Evolutionary conservation across 1,140 invertebrate species (phyloP).

Genomic region (Macrostomum lignano): DNA sequence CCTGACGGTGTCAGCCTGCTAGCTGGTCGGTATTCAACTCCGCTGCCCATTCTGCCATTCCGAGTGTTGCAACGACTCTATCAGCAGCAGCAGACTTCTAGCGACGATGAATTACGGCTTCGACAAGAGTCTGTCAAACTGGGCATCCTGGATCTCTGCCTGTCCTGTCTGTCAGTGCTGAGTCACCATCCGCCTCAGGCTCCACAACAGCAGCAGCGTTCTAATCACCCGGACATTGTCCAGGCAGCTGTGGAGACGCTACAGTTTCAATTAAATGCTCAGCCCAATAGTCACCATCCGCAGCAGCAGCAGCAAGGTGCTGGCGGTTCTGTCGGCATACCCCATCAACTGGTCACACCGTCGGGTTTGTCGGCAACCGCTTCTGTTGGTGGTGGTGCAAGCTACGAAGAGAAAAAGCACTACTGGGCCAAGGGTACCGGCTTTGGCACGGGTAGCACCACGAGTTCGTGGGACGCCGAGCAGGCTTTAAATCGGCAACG

Average conservation of each 20-base stretch:
- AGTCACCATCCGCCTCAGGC: conserved; percentile 41
- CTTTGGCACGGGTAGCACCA: conserved; percentile 71
- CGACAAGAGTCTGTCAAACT: conserved; percentile 48
- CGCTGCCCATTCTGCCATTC: conserved; percentile 56
- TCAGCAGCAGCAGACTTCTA: conserved; percentile 44
- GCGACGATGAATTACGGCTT: conserved; percentile 46
- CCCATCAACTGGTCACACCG: too few species aligned
- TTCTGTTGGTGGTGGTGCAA: conserved; percentile 1
- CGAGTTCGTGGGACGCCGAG: conserved; percentile 78
- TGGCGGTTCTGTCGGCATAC: too few species aligned
- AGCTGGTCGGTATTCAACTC: not conserved
- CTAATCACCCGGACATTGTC: not conserved
- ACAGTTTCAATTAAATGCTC: conserved; percentile 4
- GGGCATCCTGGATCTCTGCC: conserved; percentile 48
- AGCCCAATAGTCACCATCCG: conserved; percentile 8
- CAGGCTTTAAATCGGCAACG: conserved; percentile 56
- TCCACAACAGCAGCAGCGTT: conserved; percentile 1
- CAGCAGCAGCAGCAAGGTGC: conserved; percentile 1
- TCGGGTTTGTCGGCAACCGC: not conserved
- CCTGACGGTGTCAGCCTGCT: conserved; percentile 37
- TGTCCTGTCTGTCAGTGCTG: conserved; percentile 57
- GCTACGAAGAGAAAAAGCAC: conserved; percentile 38
- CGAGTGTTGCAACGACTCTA: conserved; percentile 48
- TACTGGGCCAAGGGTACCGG: conserved; percentile 80
- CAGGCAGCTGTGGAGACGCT: not conserved